Evolutionary conservation across 1,140 invertebrate genomes (phyloP), one percentile per base, ranked within the genome.

Genomic region (Dendroctonus valens): DNA sequence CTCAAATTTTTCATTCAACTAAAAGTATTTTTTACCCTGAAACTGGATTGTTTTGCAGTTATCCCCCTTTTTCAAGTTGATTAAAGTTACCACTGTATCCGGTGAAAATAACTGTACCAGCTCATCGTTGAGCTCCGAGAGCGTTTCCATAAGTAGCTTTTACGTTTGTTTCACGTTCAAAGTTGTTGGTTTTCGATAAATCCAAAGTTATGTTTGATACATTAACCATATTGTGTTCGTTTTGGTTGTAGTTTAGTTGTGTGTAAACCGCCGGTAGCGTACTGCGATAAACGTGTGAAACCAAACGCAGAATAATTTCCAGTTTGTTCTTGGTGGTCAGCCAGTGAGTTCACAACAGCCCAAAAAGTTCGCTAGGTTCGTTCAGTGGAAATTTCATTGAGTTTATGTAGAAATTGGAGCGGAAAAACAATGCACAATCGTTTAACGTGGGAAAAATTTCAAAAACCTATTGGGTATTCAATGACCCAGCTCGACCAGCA

Each of bases 151-250:
- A 58, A 61, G 40, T 15, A 41, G 5, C 11, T 39, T 14, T 59
- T 50, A 50, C 40, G 1, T 46, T 60, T 8, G 48, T 60, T 61
- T 41, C 40, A 41, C 59, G 59, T 41, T 52, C 59, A 12, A 61
- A 61, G 49, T 52, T 52, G 59, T 61, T 61, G 48, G 41, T 61
- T 41, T 51, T 61, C 49, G 59, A 61, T 61, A 61, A 61, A 9
- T 59, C 52, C 44, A 40, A 61, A 15, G 59, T 59, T 59, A 59
- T 51, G 42, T 61, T 12, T 61, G 48, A 61, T 41, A 41, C 7
- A 15, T 7, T 52, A 41, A 61, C 39, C 58, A 60, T 26, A 8
- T 51, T 51, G 7, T n/a, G 49, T 51, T 8, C 1, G 8, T n/a
- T 26, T 15, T 26, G 14, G 5, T 14, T 12, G 44, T 37, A 3